phyloP scores from a whole-genome alignment of 2,113 vertebrate genomes.

The Sturnira hondurensis region DNA sequence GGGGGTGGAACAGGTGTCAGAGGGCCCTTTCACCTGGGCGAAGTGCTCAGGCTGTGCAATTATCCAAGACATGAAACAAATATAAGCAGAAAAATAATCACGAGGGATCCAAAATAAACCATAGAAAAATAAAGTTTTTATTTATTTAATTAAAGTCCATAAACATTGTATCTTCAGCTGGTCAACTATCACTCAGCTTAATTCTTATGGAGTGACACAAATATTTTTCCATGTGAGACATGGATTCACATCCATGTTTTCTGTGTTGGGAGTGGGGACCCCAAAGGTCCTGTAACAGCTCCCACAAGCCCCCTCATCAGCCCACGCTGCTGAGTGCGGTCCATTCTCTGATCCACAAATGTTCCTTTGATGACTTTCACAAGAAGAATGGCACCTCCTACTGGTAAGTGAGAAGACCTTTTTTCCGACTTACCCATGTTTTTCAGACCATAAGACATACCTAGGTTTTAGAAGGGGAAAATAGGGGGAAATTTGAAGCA shows the following conservation, averaged over 20 bases:
- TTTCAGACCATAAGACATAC: too few species aligned
- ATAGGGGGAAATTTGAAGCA: too few species aligned
- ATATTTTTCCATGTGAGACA: accelerated
- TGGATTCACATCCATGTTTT: background rate
- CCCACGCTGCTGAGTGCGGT: background rate
- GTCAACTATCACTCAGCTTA: background rate
- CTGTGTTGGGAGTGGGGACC: background rate
- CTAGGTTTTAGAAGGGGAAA: too few species aligned
- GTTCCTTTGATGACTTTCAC: background rate
- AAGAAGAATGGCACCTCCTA: constrained; percentile 30
- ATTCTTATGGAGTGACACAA: background rate
- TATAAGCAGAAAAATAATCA: background rate
- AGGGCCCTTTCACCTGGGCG: background rate
- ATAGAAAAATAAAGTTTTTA: background rate
- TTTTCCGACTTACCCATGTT: background rate
- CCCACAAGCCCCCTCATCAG: background rate
- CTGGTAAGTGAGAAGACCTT: background rate
- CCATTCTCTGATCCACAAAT: background rate
- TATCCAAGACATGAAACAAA: background rate
- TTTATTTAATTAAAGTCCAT: background rate
- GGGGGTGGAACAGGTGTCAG: background rate
- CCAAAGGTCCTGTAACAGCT: background rate
- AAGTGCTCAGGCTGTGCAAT: background rate
- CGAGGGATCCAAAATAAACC: background rate
- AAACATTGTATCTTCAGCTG: background rate